A percentile compares a stretch with the other conserved stretches of the same genome.
phyloP scores from a whole-genome alignment of 2,113 vertebrate genomes.

The Cebus imitator region DNA sequence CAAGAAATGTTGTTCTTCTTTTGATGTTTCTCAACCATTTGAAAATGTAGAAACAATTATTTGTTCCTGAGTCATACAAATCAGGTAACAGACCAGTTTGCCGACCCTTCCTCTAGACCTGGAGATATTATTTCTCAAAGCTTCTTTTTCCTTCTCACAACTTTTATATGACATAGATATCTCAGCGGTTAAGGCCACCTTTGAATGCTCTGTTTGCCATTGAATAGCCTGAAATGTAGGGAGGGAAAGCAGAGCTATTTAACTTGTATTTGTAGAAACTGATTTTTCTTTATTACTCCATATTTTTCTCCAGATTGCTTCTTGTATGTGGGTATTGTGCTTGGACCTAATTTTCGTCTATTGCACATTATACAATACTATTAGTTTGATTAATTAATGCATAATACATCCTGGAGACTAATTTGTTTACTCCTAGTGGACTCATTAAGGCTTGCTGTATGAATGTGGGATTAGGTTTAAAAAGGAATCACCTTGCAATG shows the following conservation, averaged over 20 bases:
- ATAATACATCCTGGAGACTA: conserved; percentile 86
- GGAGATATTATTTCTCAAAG: not conserved
- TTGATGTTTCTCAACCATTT: not conserved
- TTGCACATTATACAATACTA: conserved; percentile 86
- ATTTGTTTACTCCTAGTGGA: conserved; percentile 88
- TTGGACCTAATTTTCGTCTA: conserved; percentile 86
- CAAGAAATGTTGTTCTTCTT: not conserved
- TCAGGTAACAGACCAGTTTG: not conserved
- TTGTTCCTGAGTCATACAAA: not conserved
- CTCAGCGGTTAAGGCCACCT: not conserved
- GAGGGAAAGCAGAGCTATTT: not conserved
- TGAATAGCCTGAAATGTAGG: not conserved
- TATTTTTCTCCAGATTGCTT: conserved; percentile 75
- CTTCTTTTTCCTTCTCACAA: not conserved
- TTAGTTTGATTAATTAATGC: conserved; percentile 90
- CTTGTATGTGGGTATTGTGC: conserved; percentile 76
- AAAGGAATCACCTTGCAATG: conserved; percentile 82
- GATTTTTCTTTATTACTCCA: conserved; percentile 75
- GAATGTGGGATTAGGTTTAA: conserved; percentile 84
- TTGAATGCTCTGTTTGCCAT: not conserved
- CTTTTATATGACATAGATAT: not conserved
- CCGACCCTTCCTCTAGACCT: not conserved
- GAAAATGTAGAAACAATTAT: not conserved
- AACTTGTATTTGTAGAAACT: conserved; percentile 69
- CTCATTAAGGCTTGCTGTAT: conserved; percentile 84